Evolutionary conservation across 2,888 invertebrate genomes (phyloP), one percentile per base, ranked within the genome.

Genomic region (Coleophora deauratella): DNA sequence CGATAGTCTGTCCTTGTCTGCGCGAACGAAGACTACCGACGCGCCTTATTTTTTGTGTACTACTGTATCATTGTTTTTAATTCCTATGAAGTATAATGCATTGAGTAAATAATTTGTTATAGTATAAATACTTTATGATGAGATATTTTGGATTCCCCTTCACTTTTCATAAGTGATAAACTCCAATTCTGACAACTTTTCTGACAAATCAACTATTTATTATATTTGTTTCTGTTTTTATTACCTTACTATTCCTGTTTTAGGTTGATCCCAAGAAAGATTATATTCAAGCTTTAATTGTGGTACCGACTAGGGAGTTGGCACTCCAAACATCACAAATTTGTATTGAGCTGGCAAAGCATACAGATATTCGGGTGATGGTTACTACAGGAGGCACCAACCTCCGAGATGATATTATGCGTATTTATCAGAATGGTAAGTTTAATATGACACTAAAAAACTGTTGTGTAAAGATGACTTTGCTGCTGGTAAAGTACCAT

Each of bases 271-370:
- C 94, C 45, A 90, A 90, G 69, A 93, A 93, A 89, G 95, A 97
- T 88, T 91, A 90, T 78, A 98, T 99, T 75, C 99, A 99, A 90
- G 99, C 98, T 65, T 88, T 99, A 86, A 92, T 99, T 63, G 95
- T 99, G 78, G 99, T 99, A 70, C 99, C 99, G 52, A 99, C 99
- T 47, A 89, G 99, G 87, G 99, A 99, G 88, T 88, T 99, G 80
- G 99, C 99, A 50, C 89, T 99, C 65, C 99, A 99, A 86, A 99
- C 99, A 71, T 98, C 98, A 88, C 99, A 99, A 88, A 99, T 99
- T 75, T 98, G 99, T 87, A 98, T 98, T 78, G 99, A 99, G 84
- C 89, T 99, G 66, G 95, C 98, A 54, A 99, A 99, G 85, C 98
- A 99, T 84, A 91, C 98, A 88, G 93, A 96, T 72, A 92, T 97